Percentiles rank a stretch among this genome's conserved stretches.
Conservation (phyloP, 2,888 invertebrate species). For the Marronus borbonicus region DNA sequence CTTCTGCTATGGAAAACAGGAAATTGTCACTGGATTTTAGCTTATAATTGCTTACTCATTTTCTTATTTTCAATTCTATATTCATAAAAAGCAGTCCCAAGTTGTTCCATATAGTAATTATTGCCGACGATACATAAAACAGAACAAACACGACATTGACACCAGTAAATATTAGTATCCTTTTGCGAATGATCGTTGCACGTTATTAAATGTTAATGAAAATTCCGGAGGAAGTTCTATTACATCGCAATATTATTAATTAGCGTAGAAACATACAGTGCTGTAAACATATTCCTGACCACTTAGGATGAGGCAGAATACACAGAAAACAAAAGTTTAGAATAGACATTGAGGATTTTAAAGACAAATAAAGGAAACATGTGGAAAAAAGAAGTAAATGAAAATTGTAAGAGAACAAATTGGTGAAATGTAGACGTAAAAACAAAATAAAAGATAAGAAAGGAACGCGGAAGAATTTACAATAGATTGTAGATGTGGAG, state of each 20-base stretch:
- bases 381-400: too few species aligned
- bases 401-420: too few species aligned
- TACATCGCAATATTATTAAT: background rate
- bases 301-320: too few species aligned
- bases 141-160: conserved; percentile 15
- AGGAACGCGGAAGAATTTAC: too few species aligned
- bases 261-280: background rate
- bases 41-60: conserved; percentile 42
- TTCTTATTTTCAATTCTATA: conserved; percentile 41
- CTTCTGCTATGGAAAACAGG: conserved; percentile 27
- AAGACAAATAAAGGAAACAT: too few species aligned
- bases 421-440: too few species aligned
- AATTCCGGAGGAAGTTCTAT: conserved; percentile 21
- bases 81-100: conserved; percentile 1
- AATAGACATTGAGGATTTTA: too few species aligned
- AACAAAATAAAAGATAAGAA: too few species aligned
- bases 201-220: conserved; percentile 7
- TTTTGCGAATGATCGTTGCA: conserved; percentile 18
- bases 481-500: too few species aligned
- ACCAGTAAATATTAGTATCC: conserved; percentile 21
- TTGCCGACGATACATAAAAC: conserved; percentile 15
- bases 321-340: too few species aligned
- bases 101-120: background rate
- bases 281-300: too few species aligned
- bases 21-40: conserved; percentile 33